Conservation (phyloP, 2,113 vertebrate species). For the Rhegmatorhina hoffmannsi region DNA sequence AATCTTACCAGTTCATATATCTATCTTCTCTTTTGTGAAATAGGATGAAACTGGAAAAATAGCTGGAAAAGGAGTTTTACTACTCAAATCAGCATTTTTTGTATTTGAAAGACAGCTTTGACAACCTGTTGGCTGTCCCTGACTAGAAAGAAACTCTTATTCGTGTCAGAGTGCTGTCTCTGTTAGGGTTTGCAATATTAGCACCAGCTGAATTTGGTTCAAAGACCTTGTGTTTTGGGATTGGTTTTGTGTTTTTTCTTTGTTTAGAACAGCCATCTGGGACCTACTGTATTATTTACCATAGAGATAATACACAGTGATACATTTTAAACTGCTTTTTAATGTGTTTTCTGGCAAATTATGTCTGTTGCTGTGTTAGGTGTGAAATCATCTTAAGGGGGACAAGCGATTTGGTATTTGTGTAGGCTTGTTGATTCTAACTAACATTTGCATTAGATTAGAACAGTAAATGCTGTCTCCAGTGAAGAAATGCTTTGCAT, state of each 20-base stretch:
- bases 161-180: background rate
- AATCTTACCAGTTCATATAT: background rate
- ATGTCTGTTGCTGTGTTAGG: conserved; percentile 16
- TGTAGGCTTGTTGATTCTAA: conserved; percentile 41
- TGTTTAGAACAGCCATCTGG: conserved; percentile 33
- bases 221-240: background rate
- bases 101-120: background rate
- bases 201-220: background rate
- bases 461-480: conserved; percentile 47
- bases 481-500: conserved; percentile 47
- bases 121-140: background rate
- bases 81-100: background rate
- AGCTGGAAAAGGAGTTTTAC: background rate
- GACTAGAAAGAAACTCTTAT: background rate
- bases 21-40: background rate
- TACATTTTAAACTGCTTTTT: conserved; percentile 39
- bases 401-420: background rate
- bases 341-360: conserved; percentile 27
- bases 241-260: background rate
- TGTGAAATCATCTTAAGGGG: conserved; percentile 51
- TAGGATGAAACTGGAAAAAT: background rate
- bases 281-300: conserved; percentile 21
- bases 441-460: conserved; percentile 58
- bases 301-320: background rate
- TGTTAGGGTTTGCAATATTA: background rate